Base-by-base conservation (phyloP, 2,797 vertebrate genomes). In the Kryptopterus vitreolus region DNA sequence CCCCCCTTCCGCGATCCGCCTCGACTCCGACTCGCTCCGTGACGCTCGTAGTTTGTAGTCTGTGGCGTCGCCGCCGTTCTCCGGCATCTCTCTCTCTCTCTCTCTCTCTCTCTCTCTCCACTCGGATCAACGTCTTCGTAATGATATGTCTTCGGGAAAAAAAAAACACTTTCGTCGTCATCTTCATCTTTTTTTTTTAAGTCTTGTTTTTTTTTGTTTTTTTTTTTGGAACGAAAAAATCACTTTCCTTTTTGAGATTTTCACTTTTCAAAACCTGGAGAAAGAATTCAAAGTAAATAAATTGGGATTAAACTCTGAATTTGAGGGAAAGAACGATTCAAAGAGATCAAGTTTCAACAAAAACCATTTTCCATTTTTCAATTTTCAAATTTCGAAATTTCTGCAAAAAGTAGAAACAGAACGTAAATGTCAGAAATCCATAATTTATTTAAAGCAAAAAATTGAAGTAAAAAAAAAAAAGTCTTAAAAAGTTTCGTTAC, bases 111-210 rank as follows among this genome's bases (percentile, higher is more conserved):
- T n/a, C n/a, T n/a, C n/a, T n/a, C 83, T 85, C 53, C 82, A 82
- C 85, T 83, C 88, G 81, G 82, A 85, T 63, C 38, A 87, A 90
- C 87, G 81, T 91, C 92, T 91, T 91, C 88, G 55, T 92, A 83
- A 90, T 94, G 93, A 95, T 94, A 95, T 94, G 94, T 94, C 92
- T 94, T 92, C 91, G n/a, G 52, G 68, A 79, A 91, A 53, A 53
- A 91, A 93, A 92, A 85, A 93, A 87, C 88, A 90, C 87, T 82
- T 91, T 90, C 80, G 9, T 87, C 86, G 88, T 89, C 91, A 90
- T 43, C 38, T 0, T 43, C 38, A 43, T 43, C 38, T 88, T 68
- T 81, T 80, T 83, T 91, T 90, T 88, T 87, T 70, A 88, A 89
- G 89, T 87, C 87, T 88, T 89, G 90, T 92, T 87, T 93, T 82